Base-by-base conservation (phyloP, 2,797 vertebrate species). In the Oreochromis grahami region DNA sequence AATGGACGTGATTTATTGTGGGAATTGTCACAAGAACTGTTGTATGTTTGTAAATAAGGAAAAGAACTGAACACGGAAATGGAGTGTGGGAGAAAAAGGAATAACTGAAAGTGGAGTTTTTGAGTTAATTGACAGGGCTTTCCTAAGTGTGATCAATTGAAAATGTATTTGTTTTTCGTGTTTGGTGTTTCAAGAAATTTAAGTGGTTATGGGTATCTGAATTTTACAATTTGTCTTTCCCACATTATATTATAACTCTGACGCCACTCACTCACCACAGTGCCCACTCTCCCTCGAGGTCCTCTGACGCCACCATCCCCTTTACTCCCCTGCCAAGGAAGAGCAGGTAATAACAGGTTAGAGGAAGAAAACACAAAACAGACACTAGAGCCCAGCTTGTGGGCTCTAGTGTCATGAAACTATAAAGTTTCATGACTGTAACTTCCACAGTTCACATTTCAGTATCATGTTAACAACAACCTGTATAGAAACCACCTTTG, bases 261-360 rank as follows among this genome's bases (percentile, higher is more conserved):
- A 13, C 6, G 12, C 1, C 7, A 24, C 10, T 38, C 8, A 93
- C 95, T 93, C 91, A 97, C 96, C 95, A 12, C 76, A 24, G 91
- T 63, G 3, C 95, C 96, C 17, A 34, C 72, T 93, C 95, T 90
- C 45, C 96, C 92, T 21, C 89, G 88, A 9, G 79, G 95, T 43
- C 95, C 95, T 82, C 89, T 89, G 76, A 79, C 84, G 1, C 96
- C 96, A 7, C 41, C 51, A 7, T 97, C 93, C 2, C 96, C 95
- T 85, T 93, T 95, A 17, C 78, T 83, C 82, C 95, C 97, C 95
- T 97, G 88, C 5, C 80, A 77, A 43, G 24, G 15, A 7, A 77
- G 3, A 83, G 45, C 11, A 78, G 24, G 4, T 11, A 43, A 24
- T 15, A 55, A 68, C 4, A 65, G 3, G 17, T 58, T 19, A 83